A percentile compares a stretch with the other conserved stretches of the same genome.
These are phyloP conservation scores for Bambusicola thoracicus DNA, from an alignment of 2,113 vertebrate species.

Conservation along the genomic window DNA sequence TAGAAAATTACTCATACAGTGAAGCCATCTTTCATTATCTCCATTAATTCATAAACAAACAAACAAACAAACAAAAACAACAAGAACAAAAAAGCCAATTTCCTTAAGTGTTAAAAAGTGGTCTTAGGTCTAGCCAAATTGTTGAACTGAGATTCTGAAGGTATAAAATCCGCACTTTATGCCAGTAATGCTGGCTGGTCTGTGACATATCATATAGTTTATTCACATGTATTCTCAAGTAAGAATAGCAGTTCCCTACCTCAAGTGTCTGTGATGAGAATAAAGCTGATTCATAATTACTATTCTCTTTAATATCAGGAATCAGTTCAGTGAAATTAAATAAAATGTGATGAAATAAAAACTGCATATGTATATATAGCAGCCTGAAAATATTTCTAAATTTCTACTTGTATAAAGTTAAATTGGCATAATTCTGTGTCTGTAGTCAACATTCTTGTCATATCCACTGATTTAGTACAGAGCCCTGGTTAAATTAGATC, in stretches of 20 bases:
- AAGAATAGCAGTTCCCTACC: not conserved
- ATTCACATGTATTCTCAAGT: not conserved
- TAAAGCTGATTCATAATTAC: not conserved
- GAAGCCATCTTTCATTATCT: not conserved
- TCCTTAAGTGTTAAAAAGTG: not conserved
- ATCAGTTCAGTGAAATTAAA: not conserved
- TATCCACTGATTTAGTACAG: not conserved
- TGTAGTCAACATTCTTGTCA: not conserved
- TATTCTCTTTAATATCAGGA: not conserved
- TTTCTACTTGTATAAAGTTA: not conserved
- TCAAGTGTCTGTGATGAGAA: not conserved
- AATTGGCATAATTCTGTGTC: not conserved
- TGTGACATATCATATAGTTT: not conserved
- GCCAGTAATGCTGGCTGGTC: not conserved
- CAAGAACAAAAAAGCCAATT: not conserved
- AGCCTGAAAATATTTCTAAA: not conserved
- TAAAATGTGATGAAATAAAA: not conserved
- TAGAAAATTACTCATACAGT: not conserved
- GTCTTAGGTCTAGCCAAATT: not conserved
- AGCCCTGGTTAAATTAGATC: not conserved
- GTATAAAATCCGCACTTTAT: not conserved
- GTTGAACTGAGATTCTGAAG: not conserved
- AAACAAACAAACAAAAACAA: not conserved
- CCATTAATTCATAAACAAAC: not conserved
- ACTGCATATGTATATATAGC: fast-evolving